Base-by-base conservation (phyloP, 2,888 invertebrate species). In the Hedychridium roseum region DNA sequence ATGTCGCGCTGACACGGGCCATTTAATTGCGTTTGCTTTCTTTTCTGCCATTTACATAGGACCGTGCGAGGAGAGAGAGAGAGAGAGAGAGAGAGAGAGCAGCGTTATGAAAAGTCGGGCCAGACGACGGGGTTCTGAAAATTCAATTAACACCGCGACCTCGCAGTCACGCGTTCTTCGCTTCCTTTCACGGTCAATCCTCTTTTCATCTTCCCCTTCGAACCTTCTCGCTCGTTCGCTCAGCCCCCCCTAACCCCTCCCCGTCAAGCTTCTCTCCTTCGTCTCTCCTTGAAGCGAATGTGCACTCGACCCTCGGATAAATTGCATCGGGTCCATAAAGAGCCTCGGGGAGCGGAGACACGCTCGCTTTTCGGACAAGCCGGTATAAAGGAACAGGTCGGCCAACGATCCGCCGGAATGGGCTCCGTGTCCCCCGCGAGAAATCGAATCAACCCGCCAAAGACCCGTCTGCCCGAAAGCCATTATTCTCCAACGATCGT, bases 91-190 rank as follows among this genome's bases (percentile, higher is more conserved):
- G 23, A 23, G 23, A 23, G 23, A 9, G 5, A 5, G 9, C 5
- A 5, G 15, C 43, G 48, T 43, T 48, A 49, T 49, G 51, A 49
- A 43, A 47, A 50, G 50, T 42, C 50, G 35, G 45, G 38, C 34
- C 42, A 27, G 42, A 47, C 21, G 37, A 42, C 28, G 46, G 37
- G 42, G 37, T 37, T 42, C 42, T 42, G 42, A 43, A 50, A 50
- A 50, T 50, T 50, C 45, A 50, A 50, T 50, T 50, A 50, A 47
- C 47, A 37, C 35, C 34, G 28, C 23, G 30, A 9, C 37, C 21
- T 16, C 26, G 41, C 36, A 16, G 40, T 23, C 14, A 18, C 39
- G 21, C 43, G 17, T 35, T 16, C 11, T 31, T n/a, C 11, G 6
- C 20, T 21, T 14, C 9, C 18, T n/a, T n/a, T n/a, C n/a, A n/a